phyloP scores from a whole-genome alignment of 2,113 vertebrate genomes.

The Rhinolophus ferrumequinum region DNA sequence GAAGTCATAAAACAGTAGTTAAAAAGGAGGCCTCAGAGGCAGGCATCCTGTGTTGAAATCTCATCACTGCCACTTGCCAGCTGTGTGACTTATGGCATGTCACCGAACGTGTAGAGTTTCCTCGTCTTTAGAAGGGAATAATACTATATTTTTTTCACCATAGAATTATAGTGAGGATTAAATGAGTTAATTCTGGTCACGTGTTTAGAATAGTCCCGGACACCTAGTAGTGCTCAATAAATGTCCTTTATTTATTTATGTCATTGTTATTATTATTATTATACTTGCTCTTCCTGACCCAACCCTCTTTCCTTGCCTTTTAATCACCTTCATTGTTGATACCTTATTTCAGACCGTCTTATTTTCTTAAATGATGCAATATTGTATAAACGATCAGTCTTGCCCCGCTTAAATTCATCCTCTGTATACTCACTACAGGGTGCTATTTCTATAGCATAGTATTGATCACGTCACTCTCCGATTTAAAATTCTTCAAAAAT shows the following conservation, averaged over 20 bases:
- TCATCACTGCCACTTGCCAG: not conserved
- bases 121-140: not conserved
- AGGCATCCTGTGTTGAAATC: not conserved
- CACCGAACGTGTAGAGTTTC: not conserved
- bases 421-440: not conserved
- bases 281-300: not conserved
- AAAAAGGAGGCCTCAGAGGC: not conserved
- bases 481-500: constrained; percentile 25
- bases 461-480: not conserved
- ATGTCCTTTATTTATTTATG: not conserved
- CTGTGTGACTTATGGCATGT: not conserved
- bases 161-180: not conserved
- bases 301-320: not conserved
- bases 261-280: not conserved
- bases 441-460: not conserved
- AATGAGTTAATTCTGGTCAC: not conserved
- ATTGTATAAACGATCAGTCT: not conserved
- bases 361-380: not conserved
- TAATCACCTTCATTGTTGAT: not conserved
- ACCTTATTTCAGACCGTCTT: not conserved
- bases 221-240: not conserved
- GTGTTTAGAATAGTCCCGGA: not conserved
- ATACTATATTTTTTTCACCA: not conserved
- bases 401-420: not conserved
- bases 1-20: not conserved